Conservation (phyloP, 1,140 invertebrate genomes). For the Atopsyche davidsoni region DNA sequence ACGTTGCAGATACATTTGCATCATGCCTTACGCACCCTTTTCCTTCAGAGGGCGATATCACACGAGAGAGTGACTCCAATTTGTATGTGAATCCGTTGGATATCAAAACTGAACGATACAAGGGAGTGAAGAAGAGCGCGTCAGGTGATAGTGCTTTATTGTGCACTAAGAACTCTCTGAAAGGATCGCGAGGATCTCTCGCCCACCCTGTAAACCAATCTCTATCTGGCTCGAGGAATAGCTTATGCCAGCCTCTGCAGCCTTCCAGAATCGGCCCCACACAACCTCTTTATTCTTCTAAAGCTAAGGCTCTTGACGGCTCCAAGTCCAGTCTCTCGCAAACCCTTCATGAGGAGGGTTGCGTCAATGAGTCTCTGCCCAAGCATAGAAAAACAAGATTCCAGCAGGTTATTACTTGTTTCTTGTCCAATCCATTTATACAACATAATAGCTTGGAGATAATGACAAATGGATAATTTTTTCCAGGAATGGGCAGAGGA, state of each 20-base stretch:
- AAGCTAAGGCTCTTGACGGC: no score
- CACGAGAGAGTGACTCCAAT: constrained; percentile 68
- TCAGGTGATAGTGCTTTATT: constrained; percentile 65
- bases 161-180: constrained; percentile 43
- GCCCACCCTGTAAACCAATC: constrained; percentile 28
- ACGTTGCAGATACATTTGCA: constrained; percentile 79
- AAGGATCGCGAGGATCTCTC: constrained; percentile 39
- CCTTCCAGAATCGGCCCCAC: constrained; percentile 8
- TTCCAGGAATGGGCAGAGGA: constrained; percentile 46
- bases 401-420: constrained; percentile 57
- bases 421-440: not conserved
- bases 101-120: constrained; percentile 49
- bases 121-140: constrained; percentile 67
- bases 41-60: constrained; percentile 75
- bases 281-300: no score
- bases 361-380: constrained; percentile 60
- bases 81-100: constrained; percentile 89
- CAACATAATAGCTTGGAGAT: not conserved
- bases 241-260: constrained; percentile 32
- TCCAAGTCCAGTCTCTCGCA: constrained; percentile 18
- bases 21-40: constrained; percentile 94
- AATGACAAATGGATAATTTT: constrained; percentile 5
- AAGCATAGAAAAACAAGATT: constrained; percentile 82
- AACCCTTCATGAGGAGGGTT: constrained; percentile 19
- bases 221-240: constrained; percentile 35